phyloP scores from a whole-genome alignment of 2,888 invertebrate species.

The Nephrotoma flavescens region DNA sequence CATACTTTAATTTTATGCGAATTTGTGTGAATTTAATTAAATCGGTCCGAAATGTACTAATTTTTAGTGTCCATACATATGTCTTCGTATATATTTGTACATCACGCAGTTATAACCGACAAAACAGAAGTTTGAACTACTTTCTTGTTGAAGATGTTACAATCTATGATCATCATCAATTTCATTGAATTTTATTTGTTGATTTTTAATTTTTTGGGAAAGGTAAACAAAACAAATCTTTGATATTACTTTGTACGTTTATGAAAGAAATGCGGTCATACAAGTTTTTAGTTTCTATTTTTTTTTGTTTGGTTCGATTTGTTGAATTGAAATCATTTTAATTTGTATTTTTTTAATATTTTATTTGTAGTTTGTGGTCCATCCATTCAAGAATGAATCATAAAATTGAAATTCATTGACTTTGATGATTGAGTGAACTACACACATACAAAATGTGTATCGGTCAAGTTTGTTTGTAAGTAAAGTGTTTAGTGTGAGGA shows the following conservation, averaged over 20 bases:
- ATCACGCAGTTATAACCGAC: background rate
- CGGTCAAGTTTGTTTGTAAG: background rate
- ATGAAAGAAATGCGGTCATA: background rate
- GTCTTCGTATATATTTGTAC: background rate
- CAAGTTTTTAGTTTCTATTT: background rate
- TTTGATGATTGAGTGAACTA: background rate
- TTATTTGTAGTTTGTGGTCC: background rate
- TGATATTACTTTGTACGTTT: background rate
- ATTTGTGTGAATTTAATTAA: background rate
- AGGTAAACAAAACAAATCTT: background rate
- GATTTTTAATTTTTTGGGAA: background rate
- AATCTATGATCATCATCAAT: background rate
- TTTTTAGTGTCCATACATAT: background rate
- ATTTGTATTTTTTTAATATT: background rate
- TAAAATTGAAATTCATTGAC: background rate
- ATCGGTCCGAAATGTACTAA: background rate
- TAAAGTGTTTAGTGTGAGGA: background rate
- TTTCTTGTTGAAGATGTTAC: background rate
- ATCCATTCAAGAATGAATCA: background rate
- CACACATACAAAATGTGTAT: background rate
- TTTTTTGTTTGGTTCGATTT: background rate
- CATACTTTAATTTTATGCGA: background rate
- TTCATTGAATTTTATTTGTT: background rate
- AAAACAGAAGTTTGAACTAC: background rate
- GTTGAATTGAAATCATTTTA: background rate